phyloP scores from a whole-genome alignment of 2,888 invertebrate species.

The Tipula lateralis region DNA sequence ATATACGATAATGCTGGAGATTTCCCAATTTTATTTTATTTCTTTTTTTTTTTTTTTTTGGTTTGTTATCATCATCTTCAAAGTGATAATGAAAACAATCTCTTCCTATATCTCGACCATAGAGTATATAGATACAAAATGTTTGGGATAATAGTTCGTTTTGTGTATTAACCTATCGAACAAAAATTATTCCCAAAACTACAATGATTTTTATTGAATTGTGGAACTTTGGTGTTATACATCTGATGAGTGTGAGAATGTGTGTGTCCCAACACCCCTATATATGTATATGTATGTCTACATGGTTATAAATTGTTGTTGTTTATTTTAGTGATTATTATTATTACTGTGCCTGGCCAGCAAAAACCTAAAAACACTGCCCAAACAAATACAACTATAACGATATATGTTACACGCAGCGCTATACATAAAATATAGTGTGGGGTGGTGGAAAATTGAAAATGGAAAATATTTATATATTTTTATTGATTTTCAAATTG shows the following conservation, averaged over 20 bases:
- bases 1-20: neutral
- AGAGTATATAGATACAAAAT: no score
- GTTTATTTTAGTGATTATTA: neutral
- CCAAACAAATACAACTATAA: neutral
- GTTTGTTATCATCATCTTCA: neutral
- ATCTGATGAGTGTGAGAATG: neutral
- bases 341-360: neutral
- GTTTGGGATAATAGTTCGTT: neutral
- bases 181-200: neutral
- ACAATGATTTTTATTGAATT: constrained; percentile 9
- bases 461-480: neutral
- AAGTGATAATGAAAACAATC: neutral
- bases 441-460: neutral
- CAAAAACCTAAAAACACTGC: neutral
- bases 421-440: neutral
- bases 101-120: neutral
- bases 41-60: neutral
- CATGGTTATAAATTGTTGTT: neutral
- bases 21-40: neutral
- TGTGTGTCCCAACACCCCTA: no score
- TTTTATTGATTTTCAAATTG: constrained; percentile 14
- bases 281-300: neutral
- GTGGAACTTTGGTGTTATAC: neutral
- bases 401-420: neutral
- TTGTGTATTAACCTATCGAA: neutral